Evolutionary conservation across 92 coral and sea anemone genomes (phyloP), one percentile per base, ranked within the genome.

Genomic region (Umimayanthus chanpuru): DNA sequence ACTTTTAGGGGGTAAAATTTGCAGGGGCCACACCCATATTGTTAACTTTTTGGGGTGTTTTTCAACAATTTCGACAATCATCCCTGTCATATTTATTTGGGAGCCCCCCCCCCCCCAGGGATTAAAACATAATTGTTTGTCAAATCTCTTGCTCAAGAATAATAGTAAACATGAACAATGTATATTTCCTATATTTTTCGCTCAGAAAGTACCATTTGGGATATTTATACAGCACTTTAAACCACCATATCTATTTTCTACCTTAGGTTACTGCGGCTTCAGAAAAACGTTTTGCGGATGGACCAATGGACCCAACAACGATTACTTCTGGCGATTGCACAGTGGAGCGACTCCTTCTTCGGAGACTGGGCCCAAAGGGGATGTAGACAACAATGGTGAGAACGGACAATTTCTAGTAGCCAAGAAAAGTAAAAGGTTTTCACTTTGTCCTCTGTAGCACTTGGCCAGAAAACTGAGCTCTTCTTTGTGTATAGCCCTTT

Each of bases 301-400:
- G 97, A 29, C 71, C 14, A 94, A 94, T 64, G 56, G 87, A 36
- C 76, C 44, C 0, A 82, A 89, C 80, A 91, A 94, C 38, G 89
- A 89, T 40, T 82, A 91, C 11, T 82, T 76, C 70, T 94, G 95
- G 95, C 58, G 40, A 30, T 25, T 91, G 26, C 86, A 90, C 29
- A 16, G 30, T 4, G 89, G 89, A 7, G 77, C 55, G 21, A 92
- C 97, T 7, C 89, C 94, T 0, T 92, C 97, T 5, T 6, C 25
- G 23, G 23, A 75, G 3, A 94, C 95, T 5, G 97, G 97, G 10
- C 97, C 97, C 3, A 32, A 61, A 9, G 47, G 2, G 14, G 93
- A 90, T 78, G 86, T 81, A 36, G 89, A 89, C 32, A 73, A 71
- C 39, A 86, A 86, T 55, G 78, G 87, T 83, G 7, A 83, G 49